These are phyloP conservation scores for Aphis gossypii DNA, from an alignment of 1,140 invertebrate genomes.

Conservation along the genomic window DNA sequence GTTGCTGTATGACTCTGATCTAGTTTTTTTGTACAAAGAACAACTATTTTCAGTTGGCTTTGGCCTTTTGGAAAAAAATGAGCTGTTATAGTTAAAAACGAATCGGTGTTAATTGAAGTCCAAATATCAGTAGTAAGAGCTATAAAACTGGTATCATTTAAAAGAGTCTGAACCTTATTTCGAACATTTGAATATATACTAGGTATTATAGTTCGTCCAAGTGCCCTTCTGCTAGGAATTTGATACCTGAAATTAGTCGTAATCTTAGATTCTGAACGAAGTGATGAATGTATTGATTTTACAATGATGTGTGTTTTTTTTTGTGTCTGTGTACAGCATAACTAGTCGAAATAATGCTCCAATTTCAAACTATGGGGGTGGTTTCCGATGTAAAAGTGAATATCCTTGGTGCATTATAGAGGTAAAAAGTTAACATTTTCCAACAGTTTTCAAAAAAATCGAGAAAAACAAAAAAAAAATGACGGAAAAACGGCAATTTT, in stretches of 20 bases:
- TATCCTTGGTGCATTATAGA: too few relatives aligned
- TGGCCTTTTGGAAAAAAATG: conserved; percentile 14
- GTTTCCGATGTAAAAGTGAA: too few relatives aligned
- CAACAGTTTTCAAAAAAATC: too few relatives aligned
- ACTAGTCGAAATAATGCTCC: too few relatives aligned
- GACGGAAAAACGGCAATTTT: too few relatives aligned
- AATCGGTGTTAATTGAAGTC: conserved; percentile 16
- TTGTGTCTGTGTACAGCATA: too few relatives aligned
- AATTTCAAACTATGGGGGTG: too few relatives aligned
- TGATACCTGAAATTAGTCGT: conserved; percentile 7
- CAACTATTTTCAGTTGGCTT: neutral
- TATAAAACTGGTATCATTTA: conserved; percentile 10
- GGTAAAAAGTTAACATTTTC: too few relatives aligned
- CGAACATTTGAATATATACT: neutral
- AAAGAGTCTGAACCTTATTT: neutral
- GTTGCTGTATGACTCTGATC: neutral
- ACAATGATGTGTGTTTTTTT: too few relatives aligned
- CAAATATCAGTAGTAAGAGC: conserved; percentile 23
- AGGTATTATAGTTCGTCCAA: neutral
- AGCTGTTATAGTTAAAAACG: neutral
- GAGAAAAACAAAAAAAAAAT: too few relatives aligned
- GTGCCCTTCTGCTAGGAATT: conserved; percentile 16
- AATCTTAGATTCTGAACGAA: too few relatives aligned
- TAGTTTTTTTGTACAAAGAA: conserved; percentile 21
- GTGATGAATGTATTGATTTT: too few relatives aligned